Conservation (phyloP, 2,888 invertebrate genomes). For the Thereva nobilitata region DNA sequence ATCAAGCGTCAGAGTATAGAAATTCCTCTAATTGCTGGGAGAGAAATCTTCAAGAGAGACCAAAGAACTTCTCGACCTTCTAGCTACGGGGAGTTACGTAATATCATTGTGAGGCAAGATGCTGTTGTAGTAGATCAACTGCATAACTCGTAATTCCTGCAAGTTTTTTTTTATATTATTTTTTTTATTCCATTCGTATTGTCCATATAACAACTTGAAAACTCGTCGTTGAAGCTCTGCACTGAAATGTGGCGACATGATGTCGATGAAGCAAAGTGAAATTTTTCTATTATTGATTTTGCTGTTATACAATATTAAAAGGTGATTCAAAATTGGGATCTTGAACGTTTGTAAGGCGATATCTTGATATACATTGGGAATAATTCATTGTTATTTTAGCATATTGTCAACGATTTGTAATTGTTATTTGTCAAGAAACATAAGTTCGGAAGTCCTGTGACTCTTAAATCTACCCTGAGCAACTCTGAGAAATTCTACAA, state of each 20-base stretch:
- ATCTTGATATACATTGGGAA: too few species aligned
- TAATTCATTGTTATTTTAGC: too few species aligned
- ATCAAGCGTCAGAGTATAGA: conserved; percentile 6
- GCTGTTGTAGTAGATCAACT: conserved; percentile 32
- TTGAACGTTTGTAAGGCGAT: too few species aligned
- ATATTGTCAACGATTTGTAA: too few species aligned
- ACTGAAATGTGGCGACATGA: conserved; percentile 36
- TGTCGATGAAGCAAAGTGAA: conserved; percentile 34
- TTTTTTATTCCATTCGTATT: neutral
- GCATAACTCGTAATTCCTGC: conserved; percentile 35
- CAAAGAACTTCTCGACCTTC: conserved; percentile 26
- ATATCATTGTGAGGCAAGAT: conserved; percentile 20
- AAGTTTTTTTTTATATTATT: conserved; percentile 32
- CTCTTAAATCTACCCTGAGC: too few species aligned
- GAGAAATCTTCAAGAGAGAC: conserved; percentile 1
- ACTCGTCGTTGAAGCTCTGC: conserved; percentile 31
- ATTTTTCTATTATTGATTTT: conserved; percentile 12
- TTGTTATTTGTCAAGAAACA: too few species aligned
- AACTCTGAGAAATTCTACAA: too few species aligned
- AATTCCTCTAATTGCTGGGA: neutral
- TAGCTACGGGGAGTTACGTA: conserved; percentile 14
- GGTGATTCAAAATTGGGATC: too few species aligned
- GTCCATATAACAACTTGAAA: conserved; percentile 30
- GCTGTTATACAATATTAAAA: too few species aligned
- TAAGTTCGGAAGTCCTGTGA: too few species aligned